Percentiles rank a stretch among this genome's conserved stretches.
phyloP scores from a whole-genome alignment of 1,140 invertebrate genomes.

The Paramacrobiotus metropolitanus region DNA sequence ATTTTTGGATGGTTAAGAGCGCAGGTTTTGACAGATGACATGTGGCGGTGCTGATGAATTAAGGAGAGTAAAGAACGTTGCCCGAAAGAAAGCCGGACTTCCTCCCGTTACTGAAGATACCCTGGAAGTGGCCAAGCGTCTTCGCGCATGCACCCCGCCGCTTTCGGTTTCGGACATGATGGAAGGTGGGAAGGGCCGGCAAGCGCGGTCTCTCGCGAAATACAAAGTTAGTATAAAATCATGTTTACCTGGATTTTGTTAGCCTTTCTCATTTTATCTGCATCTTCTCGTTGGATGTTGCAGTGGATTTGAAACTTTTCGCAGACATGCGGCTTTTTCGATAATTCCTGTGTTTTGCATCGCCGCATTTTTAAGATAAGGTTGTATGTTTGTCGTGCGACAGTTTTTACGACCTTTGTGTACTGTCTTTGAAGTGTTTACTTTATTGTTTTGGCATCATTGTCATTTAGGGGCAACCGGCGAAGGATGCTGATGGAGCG shows the following conservation, averaged over 20 bases:
- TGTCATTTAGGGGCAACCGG: no score
- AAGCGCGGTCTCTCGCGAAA: constrained; percentile 1
- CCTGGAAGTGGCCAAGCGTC: constrained; percentile 64
- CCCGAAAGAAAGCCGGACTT: constrained; percentile 44
- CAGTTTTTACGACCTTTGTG: no score
- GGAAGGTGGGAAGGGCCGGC: constrained; percentile 26
- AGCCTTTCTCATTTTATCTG: no score
- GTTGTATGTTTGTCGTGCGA: no score
- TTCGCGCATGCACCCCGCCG: constrained; percentile 82
- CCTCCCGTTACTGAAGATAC: constrained; percentile 63
- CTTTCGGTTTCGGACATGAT: constrained; percentile 70
- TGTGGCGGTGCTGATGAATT: constrained; percentile 64
- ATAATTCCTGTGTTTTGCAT: no score
- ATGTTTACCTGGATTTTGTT: no score
- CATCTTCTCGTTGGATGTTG: neutral
- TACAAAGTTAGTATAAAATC: constrained; percentile 9
- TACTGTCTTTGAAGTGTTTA: no score
- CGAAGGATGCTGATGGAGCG: neutral
- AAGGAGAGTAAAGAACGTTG: constrained; percentile 42
- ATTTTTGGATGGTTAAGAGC: neutral
- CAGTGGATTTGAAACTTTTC: constrained; percentile 7
- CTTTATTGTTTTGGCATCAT: no score
- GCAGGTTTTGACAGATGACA: constrained; percentile 30
- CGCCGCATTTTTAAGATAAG: no score
- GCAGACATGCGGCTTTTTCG: no score